phyloP scores from a whole-genome alignment of 1,140 invertebrate species.

The Zophobas morio region DNA sequence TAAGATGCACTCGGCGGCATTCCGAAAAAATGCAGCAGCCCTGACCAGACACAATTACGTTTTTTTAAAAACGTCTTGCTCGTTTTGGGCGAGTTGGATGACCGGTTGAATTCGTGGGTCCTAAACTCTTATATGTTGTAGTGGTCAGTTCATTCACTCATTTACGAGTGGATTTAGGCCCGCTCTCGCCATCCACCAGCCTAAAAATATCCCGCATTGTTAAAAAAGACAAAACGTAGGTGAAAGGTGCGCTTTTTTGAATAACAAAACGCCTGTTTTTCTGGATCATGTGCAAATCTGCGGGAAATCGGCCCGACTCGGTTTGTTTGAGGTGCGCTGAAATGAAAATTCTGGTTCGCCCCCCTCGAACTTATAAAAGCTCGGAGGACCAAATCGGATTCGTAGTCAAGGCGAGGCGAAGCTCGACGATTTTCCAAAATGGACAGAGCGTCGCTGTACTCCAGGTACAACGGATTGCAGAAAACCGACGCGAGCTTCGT shows the following conservation, averaged over 20 bases:
- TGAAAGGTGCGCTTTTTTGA: conserved; percentile 53
- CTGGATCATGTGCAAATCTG: too few relatives aligned
- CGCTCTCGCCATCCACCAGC: conserved; percentile 2
- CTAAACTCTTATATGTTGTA: conserved; percentile 61
- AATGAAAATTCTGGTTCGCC: conserved; percentile 49
- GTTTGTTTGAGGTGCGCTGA: conserved; percentile 47
- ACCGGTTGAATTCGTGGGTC: conserved; percentile 56
- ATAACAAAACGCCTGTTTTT: conserved; percentile 39
- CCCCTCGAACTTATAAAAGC: conserved; percentile 49
- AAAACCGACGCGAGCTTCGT: conserved; percentile 77
- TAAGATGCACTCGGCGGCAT: not conserved
- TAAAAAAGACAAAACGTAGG: conserved; percentile 32
- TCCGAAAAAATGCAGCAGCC: conserved; percentile 27
- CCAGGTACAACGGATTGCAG: conserved; percentile 77
- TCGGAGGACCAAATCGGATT: conserved; percentile 44
- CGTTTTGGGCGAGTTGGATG: conserved; percentile 40
- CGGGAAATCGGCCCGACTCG: not conserved
- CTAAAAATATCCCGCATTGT: conserved; percentile 44
- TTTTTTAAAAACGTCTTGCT: conserved; percentile 32
- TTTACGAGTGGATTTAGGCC: conserved; percentile 7
- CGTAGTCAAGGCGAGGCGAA: conserved; percentile 32
- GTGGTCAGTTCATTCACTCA: conserved; percentile 57
- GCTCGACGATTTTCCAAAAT: conserved; percentile 65
- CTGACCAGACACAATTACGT: conserved; percentile 49
- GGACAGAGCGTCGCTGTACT: conserved; percentile 77